A percentile compares a stretch with the other conserved stretches of the same genome.
Evolutionary conservation across 2,113 vertebrate species (phyloP).

Genomic region (Anoplopoma fimbria): DNA sequence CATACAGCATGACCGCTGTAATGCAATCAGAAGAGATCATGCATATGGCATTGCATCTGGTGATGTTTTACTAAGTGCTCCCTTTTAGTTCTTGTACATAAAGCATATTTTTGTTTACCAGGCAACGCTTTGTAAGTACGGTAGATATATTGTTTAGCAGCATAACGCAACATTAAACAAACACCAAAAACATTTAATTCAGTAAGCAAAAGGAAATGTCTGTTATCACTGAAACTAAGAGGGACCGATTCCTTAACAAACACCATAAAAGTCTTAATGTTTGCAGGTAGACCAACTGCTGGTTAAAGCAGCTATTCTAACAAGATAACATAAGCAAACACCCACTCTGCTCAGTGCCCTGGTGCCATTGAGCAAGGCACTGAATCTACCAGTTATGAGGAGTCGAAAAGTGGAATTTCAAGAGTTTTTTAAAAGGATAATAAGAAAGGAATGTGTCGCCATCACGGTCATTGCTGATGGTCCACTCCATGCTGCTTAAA

Average conservation of each 20-base stretch:
- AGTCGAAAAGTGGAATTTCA: not conserved
- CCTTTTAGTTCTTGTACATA: not conserved
- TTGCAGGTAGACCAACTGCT: not conserved
- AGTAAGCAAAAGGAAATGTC: too few relatives aligned
- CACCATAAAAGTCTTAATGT: not conserved
- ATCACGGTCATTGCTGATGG: not conserved
- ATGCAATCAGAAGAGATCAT: not conserved
- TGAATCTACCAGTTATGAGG: not conserved
- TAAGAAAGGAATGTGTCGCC: not conserved
- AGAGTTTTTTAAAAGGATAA: not conserved
- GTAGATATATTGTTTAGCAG: not conserved
- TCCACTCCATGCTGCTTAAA: conserved; percentile 21
- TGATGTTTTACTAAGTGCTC: not conserved
- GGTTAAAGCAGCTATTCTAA: not conserved
- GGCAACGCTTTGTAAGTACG: not conserved
- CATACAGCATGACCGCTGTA: not conserved
- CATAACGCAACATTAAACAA: too few relatives aligned
- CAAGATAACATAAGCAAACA: not conserved
- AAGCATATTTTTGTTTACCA: not conserved
- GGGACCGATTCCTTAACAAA: not conserved
- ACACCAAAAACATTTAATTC: too few relatives aligned
- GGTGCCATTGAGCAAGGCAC: conserved; percentile 9
- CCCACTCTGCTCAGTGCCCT: not conserved
- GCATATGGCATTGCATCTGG: not conserved
- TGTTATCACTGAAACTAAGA: too few relatives aligned